Percentiles rank a stretch among this genome's conserved stretches.
phyloP scores from a whole-genome alignment of 2,113 vertebrate species.

The Barbus barbus region DNA sequence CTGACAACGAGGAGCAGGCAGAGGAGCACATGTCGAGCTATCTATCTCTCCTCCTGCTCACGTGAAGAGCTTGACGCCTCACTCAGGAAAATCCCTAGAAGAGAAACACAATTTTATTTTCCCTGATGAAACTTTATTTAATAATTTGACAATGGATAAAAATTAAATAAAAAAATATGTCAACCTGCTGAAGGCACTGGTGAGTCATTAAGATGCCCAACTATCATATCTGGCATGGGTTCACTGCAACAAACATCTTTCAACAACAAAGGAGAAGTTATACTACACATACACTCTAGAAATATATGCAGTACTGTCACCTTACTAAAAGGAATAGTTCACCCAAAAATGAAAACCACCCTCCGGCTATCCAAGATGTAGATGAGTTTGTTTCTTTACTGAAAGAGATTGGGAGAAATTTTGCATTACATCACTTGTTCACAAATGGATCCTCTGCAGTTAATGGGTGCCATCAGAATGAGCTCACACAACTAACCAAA shows the following conservation, averaged over 20 bases:
- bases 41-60: conserved; percentile 84
- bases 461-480: too few relatives aligned
- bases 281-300: neutral
- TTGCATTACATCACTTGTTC: too few relatives aligned
- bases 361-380: too few relatives aligned
- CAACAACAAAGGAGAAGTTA: conserved; percentile 18
- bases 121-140: neutral
- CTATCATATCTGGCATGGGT: conserved; percentile 70
- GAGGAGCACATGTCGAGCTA: conserved; percentile 88
- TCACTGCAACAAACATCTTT: conserved; percentile 65
- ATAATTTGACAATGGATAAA: neutral
- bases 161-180: neutral
- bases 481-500: too few relatives aligned
- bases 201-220: conserved; percentile 64
- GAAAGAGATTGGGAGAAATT: too few relatives aligned
- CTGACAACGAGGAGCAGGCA: conserved; percentile 91
- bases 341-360: neutral
- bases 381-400: too few relatives aligned
- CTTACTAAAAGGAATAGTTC: neutral
- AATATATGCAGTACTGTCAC: neutral
- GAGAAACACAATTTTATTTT: conserved; percentile 2
- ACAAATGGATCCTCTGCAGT: too few relatives aligned
- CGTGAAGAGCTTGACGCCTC: conserved; percentile 74
- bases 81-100: conserved; percentile 8
- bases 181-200: conserved; percentile 78